These are phyloP conservation scores for Nebria salina DNA, from an alignment of 2,888 invertebrate species.

Conservation along the genomic window DNA sequence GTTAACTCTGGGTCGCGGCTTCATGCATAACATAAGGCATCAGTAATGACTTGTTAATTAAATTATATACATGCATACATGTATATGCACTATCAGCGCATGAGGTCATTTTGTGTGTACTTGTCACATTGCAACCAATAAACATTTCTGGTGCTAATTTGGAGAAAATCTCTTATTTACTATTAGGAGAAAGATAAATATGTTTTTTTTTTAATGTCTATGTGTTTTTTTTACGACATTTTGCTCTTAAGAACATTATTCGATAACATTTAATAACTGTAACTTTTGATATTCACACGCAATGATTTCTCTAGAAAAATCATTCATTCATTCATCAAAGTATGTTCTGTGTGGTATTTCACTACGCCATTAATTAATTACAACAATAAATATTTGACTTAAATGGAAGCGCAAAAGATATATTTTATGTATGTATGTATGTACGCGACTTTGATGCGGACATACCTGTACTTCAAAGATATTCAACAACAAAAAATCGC, in stretches of 20 bases:
- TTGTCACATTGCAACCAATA: neutral
- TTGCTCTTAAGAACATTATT: too few species aligned
- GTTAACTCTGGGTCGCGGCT: conserved; percentile 1
- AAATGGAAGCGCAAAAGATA: neutral
- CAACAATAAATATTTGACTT: neutral
- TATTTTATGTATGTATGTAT: neutral
- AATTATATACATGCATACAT: neutral
- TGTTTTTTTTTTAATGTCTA: too few species aligned
- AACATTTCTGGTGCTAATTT: neutral
- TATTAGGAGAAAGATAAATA: neutral
- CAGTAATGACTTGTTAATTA: neutral
- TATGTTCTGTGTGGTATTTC: neutral
- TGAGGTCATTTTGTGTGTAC: conserved; percentile 5
- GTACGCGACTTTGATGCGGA: neutral
- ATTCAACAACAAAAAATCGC: neutral
- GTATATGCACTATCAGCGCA: neutral
- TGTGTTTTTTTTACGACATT: too few species aligned
- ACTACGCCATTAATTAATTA: neutral
- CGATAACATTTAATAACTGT: too few species aligned
- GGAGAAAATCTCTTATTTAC: neutral
- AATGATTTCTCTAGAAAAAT: neutral
- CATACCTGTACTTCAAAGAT: neutral
- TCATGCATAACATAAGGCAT: neutral
- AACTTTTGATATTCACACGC: neutral
- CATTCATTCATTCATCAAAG: neutral